Evolutionary conservation across 2,113 vertebrate species (phyloP), one percentile per base, ranked within the genome.

Genomic region (Urocynchramus pylzowi): DNA sequence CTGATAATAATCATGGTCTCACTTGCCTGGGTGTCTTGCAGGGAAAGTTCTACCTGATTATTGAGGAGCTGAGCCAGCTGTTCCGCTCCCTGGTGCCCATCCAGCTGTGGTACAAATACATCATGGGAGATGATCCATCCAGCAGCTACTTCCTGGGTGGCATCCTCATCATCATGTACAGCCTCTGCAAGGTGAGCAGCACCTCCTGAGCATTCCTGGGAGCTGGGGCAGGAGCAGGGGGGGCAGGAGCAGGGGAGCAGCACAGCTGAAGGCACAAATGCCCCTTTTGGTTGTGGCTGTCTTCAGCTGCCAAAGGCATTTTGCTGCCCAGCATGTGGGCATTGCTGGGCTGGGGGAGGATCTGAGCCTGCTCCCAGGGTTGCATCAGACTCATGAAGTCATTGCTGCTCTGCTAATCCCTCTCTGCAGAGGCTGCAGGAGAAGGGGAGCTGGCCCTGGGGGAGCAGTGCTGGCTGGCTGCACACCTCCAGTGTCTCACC

Each of bases 31-130:
- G 85, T 95, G 60, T 84, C 79, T 91, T 96, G 31, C 97, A 99
- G 99, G 99, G 99, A 2, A 99, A 99, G 96, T 98, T 99, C 93
- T 99, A 99, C 95, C 97, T 99, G 97, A 89, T 99, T 83, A 99
- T 99, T 12, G 99, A 99, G 96, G 99, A 99, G 97, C 97, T 99
- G 97, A 99, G 99, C 98, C 99, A 99, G 98, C 98, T 99, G 92
- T 99, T 99, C 95, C 98, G 99, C 26, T 99, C 99, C 1, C 98
- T 99, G 21, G 98, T 99, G 31, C 99, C 99, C 94, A 99, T 99
- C 98, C 99, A 99, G 98, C 97, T 99, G 77, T 99, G 99, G 99
- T 99, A 99, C 92, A 99, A 99, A 86, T 99, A 99, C 98, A 99
- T 99, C 97, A 99, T 99, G 98, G 99, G 99, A 12, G 99, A 99